Conservation (phyloP, 2,797 vertebrate species). For the Cirrhinus molitorella region DNA sequence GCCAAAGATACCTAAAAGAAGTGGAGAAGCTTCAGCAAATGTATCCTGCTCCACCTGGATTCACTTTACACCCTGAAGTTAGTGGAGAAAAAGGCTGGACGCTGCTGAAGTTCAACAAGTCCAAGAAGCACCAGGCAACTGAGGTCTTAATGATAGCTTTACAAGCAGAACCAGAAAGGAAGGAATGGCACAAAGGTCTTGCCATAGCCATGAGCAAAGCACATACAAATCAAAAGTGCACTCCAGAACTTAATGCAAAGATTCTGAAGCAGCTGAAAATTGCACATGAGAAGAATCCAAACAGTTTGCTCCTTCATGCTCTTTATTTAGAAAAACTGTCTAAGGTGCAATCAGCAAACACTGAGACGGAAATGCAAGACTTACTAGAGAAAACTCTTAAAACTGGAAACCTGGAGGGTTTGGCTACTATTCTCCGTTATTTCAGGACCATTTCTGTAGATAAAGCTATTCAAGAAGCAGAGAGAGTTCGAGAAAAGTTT, state of each 20-base stretch:
- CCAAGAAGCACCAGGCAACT: too few species aligned
- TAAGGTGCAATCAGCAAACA: not conserved
- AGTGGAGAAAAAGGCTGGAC: too few species aligned
- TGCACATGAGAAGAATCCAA: not conserved
- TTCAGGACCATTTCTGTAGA: not conserved
- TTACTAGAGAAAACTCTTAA: not conserved
- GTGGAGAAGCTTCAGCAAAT: not conserved
- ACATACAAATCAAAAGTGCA: not conserved
- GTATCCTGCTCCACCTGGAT: too few species aligned
- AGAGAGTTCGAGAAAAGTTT: not conserved
- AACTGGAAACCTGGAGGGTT: not conserved
- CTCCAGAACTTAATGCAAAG: not conserved
- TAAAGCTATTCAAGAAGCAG: not conserved
- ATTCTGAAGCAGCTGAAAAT: not conserved
- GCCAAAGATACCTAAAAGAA: slow-evolving; percentile 15
- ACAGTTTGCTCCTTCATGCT: not conserved
- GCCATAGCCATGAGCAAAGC: not conserved
- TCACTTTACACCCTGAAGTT: too few species aligned
- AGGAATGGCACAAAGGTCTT: slow-evolving; percentile 22
- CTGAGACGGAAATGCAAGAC: not conserved
- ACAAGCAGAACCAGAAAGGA: slow-evolving; percentile 19
- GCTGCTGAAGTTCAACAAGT: too few species aligned
- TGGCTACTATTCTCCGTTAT: not conserved
- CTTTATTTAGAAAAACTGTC: not conserved
- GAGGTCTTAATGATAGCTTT: too few species aligned